Base-by-base conservation (phyloP, 1,140 invertebrate genomes). In the Drosophila teissieri region DNA sequence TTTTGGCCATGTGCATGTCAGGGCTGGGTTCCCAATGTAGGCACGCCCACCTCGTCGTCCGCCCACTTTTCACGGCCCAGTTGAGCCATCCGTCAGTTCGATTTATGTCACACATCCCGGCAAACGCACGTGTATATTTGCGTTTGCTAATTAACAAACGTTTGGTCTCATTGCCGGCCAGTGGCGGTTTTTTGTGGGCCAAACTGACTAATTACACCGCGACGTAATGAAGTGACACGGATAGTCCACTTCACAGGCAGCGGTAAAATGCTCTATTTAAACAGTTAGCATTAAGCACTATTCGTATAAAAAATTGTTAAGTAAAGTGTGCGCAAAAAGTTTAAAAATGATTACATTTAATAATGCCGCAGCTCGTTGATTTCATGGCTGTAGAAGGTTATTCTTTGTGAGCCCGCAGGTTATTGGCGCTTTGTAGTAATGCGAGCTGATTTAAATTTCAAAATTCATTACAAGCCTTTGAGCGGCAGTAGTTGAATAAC, bases 71-170 rank as follows among this genome's bases (percentile, higher is more conserved):
- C 17, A 39, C 24, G 34, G 63, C 14, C 42, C 42, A 31, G 14
- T 36, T 39, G 44, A 65, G 44, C 63, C 63, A 67, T 65, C 63
- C 69, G 46, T 74, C 73, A 54, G 54, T 69, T 68, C 62, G 75
- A 77, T 77, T 77, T 77, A 77, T 77, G 74, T 77, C 68, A 72
- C 64, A 46, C 36, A 57, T 56, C 48, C 67, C 34, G 6, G 14
- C 51, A 55, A 27, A 40, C 19, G 24, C 67, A 39, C n/a, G 46
- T 51, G 61, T 56, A 39, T 58, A 77, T 68, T 76, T 77, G 73
- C 44, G 27, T 54, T 68, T 77, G 48, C 73, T 76, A 76, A 76
- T 76, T 76, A 76, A 76, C 73, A 76, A 67, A 67, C 61, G 46
- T 53, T 67, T 57, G 53, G 54, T 56, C 55, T 52, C 51, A 58